phyloP scores from a whole-genome alignment of 92 coral and sea anemone genomes.

The Paramuricea clavata region DNA sequence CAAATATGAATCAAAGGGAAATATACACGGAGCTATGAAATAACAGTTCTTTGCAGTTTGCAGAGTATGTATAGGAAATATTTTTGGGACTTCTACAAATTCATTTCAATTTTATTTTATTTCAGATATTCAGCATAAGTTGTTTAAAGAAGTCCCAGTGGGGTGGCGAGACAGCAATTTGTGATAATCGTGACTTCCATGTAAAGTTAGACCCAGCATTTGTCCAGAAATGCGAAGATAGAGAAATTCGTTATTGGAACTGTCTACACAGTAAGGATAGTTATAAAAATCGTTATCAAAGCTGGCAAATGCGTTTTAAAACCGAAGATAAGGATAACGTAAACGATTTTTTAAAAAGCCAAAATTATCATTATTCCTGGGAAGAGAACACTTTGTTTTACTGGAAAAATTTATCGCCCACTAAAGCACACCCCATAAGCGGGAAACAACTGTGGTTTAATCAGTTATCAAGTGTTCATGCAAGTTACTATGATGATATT shows the following conservation, averaged over 20 bases:
- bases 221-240: constrained; percentile 63
- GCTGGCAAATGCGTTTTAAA: constrained; percentile 75
- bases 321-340: constrained; percentile 63
- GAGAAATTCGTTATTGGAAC: constrained; percentile 56
- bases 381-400: constrained; percentile 1
- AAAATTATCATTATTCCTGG: constrained; percentile 30
- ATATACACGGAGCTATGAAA: too few species aligned
- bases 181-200: constrained; percentile 58
- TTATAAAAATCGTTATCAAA: background rate
- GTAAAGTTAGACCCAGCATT: constrained; percentile 64
- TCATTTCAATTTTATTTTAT: too few species aligned
- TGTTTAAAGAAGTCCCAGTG: constrained; percentile 42
- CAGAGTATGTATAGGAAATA: too few species aligned
- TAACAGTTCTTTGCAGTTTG: too few species aligned
- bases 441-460: constrained; percentile 55
- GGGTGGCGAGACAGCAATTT: constrained; percentile 76
- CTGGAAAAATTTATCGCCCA: constrained; percentile 29
- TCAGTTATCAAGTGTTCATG: constrained; percentile 8
- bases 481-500: background rate
- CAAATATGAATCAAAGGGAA: too few species aligned
- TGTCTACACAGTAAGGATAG: constrained; percentile 54
- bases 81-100: too few species aligned
- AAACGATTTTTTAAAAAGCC: constrained; percentile 1
- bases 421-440: constrained; percentile 1
- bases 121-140: constrained; percentile 50